These are phyloP conservation scores for Anguilla obscura DNA, from an alignment of 2,797 vertebrate genomes.

Conservation along the genomic window DNA sequence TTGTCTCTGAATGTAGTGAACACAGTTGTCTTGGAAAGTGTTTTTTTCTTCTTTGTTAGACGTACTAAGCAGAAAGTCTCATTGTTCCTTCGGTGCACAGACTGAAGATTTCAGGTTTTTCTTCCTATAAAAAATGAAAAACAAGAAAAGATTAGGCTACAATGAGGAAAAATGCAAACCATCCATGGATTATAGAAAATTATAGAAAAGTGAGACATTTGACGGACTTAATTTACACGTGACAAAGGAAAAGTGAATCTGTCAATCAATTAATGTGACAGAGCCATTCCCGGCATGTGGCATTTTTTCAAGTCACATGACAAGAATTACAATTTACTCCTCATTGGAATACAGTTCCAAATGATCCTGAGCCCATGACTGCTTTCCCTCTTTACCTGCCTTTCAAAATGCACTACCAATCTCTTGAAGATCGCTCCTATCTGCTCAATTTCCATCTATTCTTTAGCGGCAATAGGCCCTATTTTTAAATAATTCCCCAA, in stretches of 20 bases:
- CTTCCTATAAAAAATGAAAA: background rate
- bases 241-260: background rate
- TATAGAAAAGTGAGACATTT: background rate
- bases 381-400: background rate
- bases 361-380: background rate
- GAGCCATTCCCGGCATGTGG: background rate
- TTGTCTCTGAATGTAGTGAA: background rate
- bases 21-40: background rate
- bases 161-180: background rate
- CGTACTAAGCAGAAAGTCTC: conserved; percentile 24
- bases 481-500: background rate
- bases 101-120: background rate
- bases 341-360: conserved; percentile 1
- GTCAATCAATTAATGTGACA: conserved; percentile 13
- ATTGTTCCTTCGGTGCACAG: background rate
- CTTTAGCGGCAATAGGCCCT: background rate
- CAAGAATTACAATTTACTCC: background rate
- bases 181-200: conserved; percentile 11
- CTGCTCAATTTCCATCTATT: background rate
- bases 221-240: background rate
- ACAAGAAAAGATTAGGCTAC: background rate
- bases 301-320: conserved; percentile 20
- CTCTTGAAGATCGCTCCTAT: conserved; percentile 20
- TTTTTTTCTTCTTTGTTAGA: background rate
- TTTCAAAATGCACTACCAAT: background rate